phyloP scores from a whole-genome alignment of 2,888 invertebrate species.

The Cactoblastis cactorum region DNA sequence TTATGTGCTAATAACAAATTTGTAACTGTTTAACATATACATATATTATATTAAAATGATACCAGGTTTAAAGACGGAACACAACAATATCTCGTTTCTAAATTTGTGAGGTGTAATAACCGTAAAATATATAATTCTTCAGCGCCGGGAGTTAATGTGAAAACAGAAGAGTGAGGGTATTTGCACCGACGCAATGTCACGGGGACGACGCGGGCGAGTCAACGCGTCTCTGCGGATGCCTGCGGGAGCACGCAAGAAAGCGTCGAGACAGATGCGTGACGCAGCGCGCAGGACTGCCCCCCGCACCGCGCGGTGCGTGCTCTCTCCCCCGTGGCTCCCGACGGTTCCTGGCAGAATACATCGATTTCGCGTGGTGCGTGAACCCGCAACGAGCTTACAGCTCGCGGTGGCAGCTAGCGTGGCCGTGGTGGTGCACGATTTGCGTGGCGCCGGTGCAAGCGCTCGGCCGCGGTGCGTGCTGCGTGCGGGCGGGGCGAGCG shows the following conservation, averaged over 20 bases:
- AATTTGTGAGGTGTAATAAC: not conserved
- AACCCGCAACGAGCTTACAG: slow-evolving; percentile 48
- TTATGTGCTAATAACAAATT: not conserved
- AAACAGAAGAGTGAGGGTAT: slow-evolving; percentile 38
- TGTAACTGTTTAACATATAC: not conserved
- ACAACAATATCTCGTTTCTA: slow-evolving; percentile 1
- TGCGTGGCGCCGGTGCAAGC: slow-evolving; percentile 49
- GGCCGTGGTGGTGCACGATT: slow-evolving; percentile 30
- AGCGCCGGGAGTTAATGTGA: slow-evolving; percentile 16
- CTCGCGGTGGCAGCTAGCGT: slow-evolving; percentile 32
- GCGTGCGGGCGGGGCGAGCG: slow-evolving; percentile 38
- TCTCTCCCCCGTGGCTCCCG: slow-evolving; percentile 36
- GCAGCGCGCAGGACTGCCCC: slow-evolving; percentile 74
- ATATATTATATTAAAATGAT: slow-evolving; percentile 3
- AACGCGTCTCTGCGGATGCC: slow-evolving; percentile 67
- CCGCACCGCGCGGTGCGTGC: slow-evolving; percentile 55
- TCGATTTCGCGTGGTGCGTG: slow-evolving; percentile 72
- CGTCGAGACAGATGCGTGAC: slow-evolving; percentile 75
- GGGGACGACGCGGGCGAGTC: slow-evolving; percentile 30
- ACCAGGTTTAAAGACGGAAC: not conserved
- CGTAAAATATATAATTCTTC: slow-evolving; percentile 6
- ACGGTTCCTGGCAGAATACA: slow-evolving; percentile 62
- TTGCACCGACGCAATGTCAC: slow-evolving; percentile 45
- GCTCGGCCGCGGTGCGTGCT: slow-evolving; percentile 35
- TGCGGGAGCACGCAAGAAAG: slow-evolving; percentile 67